Conservation (phyloP, 2,113 vertebrate genomes). For the Peromyscus polionotus region DNA sequence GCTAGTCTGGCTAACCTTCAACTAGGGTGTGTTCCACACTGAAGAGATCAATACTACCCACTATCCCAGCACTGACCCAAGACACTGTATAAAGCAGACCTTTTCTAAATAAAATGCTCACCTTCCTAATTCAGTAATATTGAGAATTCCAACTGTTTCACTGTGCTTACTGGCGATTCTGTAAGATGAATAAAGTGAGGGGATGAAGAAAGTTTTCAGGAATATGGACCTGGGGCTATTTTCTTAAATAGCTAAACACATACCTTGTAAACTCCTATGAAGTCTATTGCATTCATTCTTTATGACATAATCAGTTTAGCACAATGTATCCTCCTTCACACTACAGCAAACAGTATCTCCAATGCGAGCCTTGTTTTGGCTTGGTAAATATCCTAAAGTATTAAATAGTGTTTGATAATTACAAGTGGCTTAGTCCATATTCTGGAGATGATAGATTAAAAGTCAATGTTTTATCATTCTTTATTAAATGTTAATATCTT, state of each 20-base stretch:
- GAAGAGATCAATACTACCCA: constrained; percentile 84
- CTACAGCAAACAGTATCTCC: not conserved
- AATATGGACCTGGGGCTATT: not conserved
- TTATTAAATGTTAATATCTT: not conserved
- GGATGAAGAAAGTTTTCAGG: not conserved
- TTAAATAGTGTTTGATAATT: not conserved
- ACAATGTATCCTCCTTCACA: not conserved
- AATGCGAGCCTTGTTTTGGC: not conserved
- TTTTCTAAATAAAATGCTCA: constrained; percentile 31
- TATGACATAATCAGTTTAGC: not conserved
- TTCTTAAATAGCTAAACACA: constrained; percentile 15
- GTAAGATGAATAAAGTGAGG: not conserved
- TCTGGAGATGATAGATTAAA: not conserved
- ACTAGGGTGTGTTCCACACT: constrained; percentile 85
- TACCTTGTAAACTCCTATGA: not conserved
- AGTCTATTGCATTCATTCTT: not conserved
- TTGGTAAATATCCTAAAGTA: not conserved
- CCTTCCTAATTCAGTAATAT: not conserved
- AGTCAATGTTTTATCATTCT: not conserved
- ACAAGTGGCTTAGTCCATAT: not conserved
- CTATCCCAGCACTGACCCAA: constrained; percentile 38
- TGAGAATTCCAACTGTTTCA: not conserved
- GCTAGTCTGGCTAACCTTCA: constrained; percentile 84
- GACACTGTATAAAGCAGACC: not conserved
- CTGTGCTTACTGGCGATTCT: constrained; percentile 40